A percentile compares a stretch with the other conserved stretches of the same genome.
phyloP scores from a whole-genome alignment of 2,888 invertebrate species.

The Taphrorychus bicolor region DNA sequence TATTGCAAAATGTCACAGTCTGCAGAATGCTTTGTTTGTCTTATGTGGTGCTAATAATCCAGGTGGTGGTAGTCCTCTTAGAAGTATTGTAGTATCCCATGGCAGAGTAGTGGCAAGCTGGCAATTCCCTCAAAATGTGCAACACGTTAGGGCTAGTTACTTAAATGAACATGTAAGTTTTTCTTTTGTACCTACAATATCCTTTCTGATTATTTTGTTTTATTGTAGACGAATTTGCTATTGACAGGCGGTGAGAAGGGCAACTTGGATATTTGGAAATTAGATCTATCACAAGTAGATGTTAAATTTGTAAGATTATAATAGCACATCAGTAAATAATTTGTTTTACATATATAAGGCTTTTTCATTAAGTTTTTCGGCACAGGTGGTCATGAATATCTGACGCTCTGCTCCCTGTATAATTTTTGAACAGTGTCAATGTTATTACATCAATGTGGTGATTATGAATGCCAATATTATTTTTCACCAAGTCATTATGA shows the following conservation, averaged over 20 bases:
- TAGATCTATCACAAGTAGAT: slow-evolving; percentile 41
- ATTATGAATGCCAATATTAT: too few species aligned
- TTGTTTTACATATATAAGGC: neutral
- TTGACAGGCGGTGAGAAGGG: slow-evolving; percentile 79
- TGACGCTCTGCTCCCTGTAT: too few species aligned
- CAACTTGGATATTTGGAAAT: slow-evolving; percentile 70
- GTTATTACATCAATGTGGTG: too few species aligned
- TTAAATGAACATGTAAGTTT: slow-evolving; percentile 68
- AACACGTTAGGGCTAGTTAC: slow-evolving; percentile 74
- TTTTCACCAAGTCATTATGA: too few species aligned
- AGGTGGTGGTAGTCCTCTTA: slow-evolving; percentile 67
- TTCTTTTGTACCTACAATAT: neutral
- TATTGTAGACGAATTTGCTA: slow-evolving; percentile 65
- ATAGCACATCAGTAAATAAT: neutral
- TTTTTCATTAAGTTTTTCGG: too few species aligned
- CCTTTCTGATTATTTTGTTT: slow-evolving; percentile 6
- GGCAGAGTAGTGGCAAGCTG: slow-evolving; percentile 64
- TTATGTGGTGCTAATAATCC: slow-evolving; percentile 71
- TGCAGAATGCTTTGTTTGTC: slow-evolving; percentile 63
- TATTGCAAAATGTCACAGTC: slow-evolving; percentile 66
- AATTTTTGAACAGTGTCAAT: too few species aligned
- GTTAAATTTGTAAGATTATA: slow-evolving; percentile 20
- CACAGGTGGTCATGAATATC: too few species aligned
- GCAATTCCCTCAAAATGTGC: slow-evolving; percentile 70
- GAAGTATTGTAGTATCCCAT: slow-evolving; percentile 58